A percentile compares a stretch with the other conserved stretches of the same genome.
Evolutionary conservation across 2,888 invertebrate genomes (phyloP).

Genomic region (Theretra japonica): DNA sequence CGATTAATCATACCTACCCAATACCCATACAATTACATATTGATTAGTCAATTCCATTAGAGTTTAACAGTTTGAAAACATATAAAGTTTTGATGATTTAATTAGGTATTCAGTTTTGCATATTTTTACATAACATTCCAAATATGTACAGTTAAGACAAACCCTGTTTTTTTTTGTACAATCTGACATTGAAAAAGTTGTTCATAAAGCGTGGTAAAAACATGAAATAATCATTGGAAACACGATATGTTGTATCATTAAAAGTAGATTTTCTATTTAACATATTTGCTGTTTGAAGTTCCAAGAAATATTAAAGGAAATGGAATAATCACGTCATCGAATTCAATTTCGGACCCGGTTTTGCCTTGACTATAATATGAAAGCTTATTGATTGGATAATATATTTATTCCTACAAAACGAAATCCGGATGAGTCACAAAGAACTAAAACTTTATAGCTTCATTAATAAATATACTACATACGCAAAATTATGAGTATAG

Average conservation of each 20-base stretch:
- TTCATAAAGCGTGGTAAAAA: neutral
- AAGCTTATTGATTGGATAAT: neutral
- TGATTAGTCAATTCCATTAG: too few relatives aligned
- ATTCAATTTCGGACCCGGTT: neutral
- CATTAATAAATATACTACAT: too few relatives aligned
- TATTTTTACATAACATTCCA: too few relatives aligned
- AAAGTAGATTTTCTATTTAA: slow-evolving; percentile 1
- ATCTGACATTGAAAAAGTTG: neutral
- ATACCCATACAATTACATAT: too few relatives aligned
- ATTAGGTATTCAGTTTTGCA: too few relatives aligned
- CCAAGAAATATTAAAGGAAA: slow-evolving; percentile 1
- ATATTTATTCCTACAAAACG: neutral
- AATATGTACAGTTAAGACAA: too few relatives aligned
- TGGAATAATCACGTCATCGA: slow-evolving; percentile 13
- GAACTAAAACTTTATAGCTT: neutral
- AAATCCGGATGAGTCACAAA: slow-evolving; percentile 13
- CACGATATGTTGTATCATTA: neutral
- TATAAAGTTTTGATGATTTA: too few relatives aligned
- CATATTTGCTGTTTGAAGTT: neutral
- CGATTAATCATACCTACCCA: too few relatives aligned
- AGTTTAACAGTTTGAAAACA: too few relatives aligned
- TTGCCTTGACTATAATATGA: slow-evolving; percentile 8
- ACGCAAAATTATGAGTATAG: too few relatives aligned
- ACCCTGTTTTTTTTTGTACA: neutral
- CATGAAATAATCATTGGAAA: neutral